A percentile compares a stretch with the other conserved stretches of the same genome.
Conservation (phyloP, 2,797 vertebrate species). For the Coracias cyanogaster region DNA sequence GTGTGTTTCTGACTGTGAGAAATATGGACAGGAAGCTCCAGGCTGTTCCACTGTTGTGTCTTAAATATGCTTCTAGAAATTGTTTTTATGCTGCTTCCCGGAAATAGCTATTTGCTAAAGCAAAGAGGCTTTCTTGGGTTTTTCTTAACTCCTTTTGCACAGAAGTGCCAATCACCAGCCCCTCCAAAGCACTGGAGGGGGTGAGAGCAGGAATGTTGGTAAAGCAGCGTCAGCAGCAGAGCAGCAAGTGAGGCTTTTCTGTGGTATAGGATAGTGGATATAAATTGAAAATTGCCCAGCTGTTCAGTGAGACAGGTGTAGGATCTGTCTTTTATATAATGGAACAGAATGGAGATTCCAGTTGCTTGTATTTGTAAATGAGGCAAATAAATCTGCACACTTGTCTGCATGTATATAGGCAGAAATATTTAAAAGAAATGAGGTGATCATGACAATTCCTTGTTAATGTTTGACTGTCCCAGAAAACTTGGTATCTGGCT, state of each 20-base stretch:
- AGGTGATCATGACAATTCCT: conserved; percentile 20
- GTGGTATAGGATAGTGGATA: conserved; percentile 52
- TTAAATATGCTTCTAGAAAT: conserved; percentile 26
- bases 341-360: conserved; percentile 65
- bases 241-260: conserved; percentile 47
- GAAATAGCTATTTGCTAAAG: neutral
- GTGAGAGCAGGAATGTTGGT: conserved; percentile 23
- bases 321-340: conserved; percentile 64
- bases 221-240: conserved; percentile 44
- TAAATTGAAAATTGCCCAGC: conserved; percentile 77
- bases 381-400: conserved; percentile 72
- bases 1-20: conserved; percentile 52
- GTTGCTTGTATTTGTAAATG: conserved; percentile 70
- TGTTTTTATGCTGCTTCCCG: conserved; percentile 3
- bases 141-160: neutral
- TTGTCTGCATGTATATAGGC: conserved; percentile 62
- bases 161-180: neutral
- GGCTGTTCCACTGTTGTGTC: neutral
- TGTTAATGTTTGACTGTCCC: neutral
- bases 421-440: conserved; percentile 60
- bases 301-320: conserved; percentile 77
- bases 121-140: neutral
- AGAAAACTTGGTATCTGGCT: conserved; percentile 26
- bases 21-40: conserved; percentile 31
- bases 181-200: neutral